Evolutionary conservation across 2,888 invertebrate genomes (phyloP).

Genomic region (Mermis nigrescens): DNA sequence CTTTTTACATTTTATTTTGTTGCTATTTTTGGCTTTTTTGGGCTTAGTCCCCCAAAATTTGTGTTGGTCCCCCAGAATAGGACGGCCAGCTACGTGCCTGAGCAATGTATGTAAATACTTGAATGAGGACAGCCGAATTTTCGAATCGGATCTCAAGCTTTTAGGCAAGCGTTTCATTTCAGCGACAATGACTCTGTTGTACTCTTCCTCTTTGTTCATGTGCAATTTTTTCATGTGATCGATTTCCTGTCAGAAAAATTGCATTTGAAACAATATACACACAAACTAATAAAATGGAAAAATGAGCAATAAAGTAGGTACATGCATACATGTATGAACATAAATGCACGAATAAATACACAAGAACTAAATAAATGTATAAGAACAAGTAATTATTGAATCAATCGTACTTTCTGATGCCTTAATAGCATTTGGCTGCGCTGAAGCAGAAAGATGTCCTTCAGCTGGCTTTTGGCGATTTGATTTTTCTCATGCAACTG

Average conservation of each 20-base stretch:
- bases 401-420: slow-evolving; percentile 54
- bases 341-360: no score
- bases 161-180: slow-evolving; percentile 86
- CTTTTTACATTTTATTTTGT: no score
- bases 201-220: slow-evolving; percentile 54
- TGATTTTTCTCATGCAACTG: slow-evolving; percentile 92
- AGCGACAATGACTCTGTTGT: slow-evolving; percentile 65
- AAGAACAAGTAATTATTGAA: no score
- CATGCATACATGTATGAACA: no score
- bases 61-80: no score
- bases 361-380: no score
- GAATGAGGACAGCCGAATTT: slow-evolving; percentile 93
- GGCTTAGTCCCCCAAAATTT: no score
- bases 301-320: no score
- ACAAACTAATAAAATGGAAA: no score
- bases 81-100: no score
- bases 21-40: no score
- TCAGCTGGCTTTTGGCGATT: slow-evolving; percentile 73
- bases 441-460: slow-evolving; percentile 89
- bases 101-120: no score
- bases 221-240: slow-evolving; percentile 58
- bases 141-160: slow-evolving; percentile 82
- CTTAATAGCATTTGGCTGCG: slow-evolving; percentile 87
- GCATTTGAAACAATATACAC: neutral
- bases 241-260: slow-evolving; percentile 49